A percentile compares a stretch with the other conserved stretches of the same genome.
These are phyloP conservation scores for Trissolcus brochymenae DNA, from an alignment of 2,888 invertebrate species.

Conservation along the genomic window DNA sequence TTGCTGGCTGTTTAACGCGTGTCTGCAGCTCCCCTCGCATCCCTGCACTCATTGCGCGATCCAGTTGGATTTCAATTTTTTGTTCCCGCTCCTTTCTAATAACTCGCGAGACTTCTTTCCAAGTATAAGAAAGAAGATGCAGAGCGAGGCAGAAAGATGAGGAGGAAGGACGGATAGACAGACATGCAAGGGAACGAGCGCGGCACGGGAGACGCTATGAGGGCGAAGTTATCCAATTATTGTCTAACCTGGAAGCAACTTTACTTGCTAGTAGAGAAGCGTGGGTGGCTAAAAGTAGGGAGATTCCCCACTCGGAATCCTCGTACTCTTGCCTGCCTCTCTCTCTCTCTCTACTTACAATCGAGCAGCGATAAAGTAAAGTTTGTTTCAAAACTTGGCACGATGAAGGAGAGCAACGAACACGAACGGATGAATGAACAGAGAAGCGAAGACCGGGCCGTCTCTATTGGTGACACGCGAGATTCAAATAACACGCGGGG, in stretches of 20 bases:
- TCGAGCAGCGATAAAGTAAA: constrained; percentile 73
- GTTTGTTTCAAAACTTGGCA: constrained; percentile 72
- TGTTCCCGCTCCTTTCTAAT: constrained; percentile 33
- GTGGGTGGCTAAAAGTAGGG: constrained; percentile 54
- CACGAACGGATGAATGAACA: constrained; percentile 30
- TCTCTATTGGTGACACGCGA: constrained; percentile 55
- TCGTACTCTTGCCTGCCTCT: constrained; percentile 23
- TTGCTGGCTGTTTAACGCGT: neutral
- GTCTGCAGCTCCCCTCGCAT: too few species aligned
- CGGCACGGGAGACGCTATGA: constrained; percentile 65
- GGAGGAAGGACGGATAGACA: neutral
- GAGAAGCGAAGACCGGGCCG: constrained; percentile 27
- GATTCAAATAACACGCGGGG: constrained; percentile 40
- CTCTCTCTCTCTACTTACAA: constrained; percentile 58
- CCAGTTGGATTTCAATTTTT: constrained; percentile 62
- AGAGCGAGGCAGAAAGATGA: constrained; percentile 2
- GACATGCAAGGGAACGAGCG: constrained; percentile 33
- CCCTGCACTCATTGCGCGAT: constrained; percentile 13
- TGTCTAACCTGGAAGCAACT: constrained; percentile 76
- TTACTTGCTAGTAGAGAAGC: constrained; percentile 67
- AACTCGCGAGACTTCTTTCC: constrained; percentile 64
- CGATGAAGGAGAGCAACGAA: constrained; percentile 40
- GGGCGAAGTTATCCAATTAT: constrained; percentile 77
- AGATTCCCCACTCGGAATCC: constrained; percentile 59
- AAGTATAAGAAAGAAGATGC: constrained; percentile 40